phyloP scores from a whole-genome alignment of 2,113 vertebrate genomes.

The Ceuthmochares aereus region DNA sequence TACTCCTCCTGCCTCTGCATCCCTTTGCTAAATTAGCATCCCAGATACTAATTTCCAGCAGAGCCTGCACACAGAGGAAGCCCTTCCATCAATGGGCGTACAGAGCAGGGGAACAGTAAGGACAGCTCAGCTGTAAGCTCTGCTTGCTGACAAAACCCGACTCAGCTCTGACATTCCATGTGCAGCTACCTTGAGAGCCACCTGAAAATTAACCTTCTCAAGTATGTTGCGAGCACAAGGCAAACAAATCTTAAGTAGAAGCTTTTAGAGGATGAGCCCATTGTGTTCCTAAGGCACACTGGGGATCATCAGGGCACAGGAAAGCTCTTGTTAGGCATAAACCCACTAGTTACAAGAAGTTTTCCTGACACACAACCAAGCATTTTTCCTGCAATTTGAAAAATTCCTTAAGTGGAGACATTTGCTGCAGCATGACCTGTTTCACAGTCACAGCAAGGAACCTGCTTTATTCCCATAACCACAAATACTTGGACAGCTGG shows the following conservation, averaged over 20 bases:
- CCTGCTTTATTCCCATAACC: background rate
- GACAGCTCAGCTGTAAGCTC: background rate
- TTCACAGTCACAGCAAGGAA: background rate
- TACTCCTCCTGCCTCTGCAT: background rate
- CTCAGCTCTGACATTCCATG: background rate
- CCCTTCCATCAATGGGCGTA: rapidly evolving
- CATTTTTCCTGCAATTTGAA: background rate
- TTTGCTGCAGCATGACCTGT: background rate
- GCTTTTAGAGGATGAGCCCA: background rate
- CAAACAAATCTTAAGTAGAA: background rate
- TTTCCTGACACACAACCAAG: background rate
- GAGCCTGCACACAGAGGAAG: background rate
- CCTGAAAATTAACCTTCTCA: background rate
- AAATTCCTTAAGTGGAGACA: background rate
- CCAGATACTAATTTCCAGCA: background rate
- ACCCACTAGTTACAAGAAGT: background rate
- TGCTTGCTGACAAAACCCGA: background rate
- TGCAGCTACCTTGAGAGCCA: background rate
- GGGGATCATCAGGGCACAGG: background rate
- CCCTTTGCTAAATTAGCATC: background rate
- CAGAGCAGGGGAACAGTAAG: background rate
- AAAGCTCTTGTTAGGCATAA: background rate
- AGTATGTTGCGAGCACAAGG: background rate
- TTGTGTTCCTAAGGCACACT: background rate
- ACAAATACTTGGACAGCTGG: background rate